These are phyloP conservation scores for Drosophila birchii DNA, from an alignment of 2,888 invertebrate genomes.

Conservation along the genomic window DNA sequence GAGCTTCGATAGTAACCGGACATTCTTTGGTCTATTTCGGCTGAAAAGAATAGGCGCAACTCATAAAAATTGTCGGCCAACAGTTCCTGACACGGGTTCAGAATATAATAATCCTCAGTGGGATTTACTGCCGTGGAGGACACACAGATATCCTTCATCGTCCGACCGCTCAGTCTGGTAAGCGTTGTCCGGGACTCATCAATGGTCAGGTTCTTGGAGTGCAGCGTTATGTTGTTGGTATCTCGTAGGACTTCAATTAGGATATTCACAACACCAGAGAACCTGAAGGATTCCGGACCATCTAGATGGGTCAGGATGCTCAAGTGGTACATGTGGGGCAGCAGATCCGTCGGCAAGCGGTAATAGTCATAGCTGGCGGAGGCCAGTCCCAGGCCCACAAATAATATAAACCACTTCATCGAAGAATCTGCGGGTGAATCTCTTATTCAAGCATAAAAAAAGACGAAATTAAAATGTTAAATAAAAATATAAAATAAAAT, in stretches of 20 bases:
- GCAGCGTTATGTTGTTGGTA: conserved; percentile 88
- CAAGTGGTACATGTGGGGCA: conserved; percentile 84
- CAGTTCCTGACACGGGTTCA: conserved; percentile 86
- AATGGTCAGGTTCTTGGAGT: conserved; percentile 87
- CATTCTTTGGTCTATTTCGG: conserved; percentile 87
- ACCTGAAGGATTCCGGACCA: conserved; percentile 82
- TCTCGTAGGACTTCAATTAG: conserved; percentile 83
- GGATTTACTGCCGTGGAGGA: conserved; percentile 84
- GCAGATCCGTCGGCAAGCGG: conserved; percentile 84
- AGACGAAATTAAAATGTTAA: not conserved
- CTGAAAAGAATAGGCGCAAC: conserved; percentile 87
- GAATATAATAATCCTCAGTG: conserved; percentile 87
- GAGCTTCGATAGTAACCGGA: conserved; percentile 90
- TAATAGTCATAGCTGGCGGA: conserved; percentile 75
- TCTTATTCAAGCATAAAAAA: not conserved
- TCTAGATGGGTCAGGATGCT: conserved; percentile 84
- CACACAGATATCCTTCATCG: conserved; percentile 73
- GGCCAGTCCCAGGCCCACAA: conserved; percentile 39
- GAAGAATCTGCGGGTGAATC: conserved; percentile 1
- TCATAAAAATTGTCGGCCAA: conserved; percentile 85
- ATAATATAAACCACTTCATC: conserved; percentile 56
- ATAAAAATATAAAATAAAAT: not conserved
- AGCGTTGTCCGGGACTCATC: conserved; percentile 79
- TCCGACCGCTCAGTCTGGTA: conserved; percentile 60
- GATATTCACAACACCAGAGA: conserved; percentile 84